Evolutionary conservation across 2,113 vertebrate species (phyloP), one percentile per base, ranked within the genome.

Genomic region (Monopterus albus): DNA sequence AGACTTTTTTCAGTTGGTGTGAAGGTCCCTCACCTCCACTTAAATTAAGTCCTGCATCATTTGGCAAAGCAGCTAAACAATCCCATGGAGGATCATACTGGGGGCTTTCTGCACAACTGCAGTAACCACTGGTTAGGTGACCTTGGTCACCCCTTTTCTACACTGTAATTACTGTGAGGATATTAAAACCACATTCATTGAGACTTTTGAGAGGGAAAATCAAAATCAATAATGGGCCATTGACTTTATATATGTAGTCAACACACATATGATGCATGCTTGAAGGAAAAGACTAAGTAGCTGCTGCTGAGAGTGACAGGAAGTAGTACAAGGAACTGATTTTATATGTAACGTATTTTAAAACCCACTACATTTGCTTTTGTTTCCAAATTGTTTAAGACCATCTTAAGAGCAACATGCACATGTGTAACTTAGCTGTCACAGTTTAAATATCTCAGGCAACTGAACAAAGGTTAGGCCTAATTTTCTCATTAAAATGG

Each of bases 401-500:
- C 25, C 2, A 36, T 60, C 82, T 70, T 61, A 62, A 56, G 57
- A 43, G 65, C 38, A 42, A n/a, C 20, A 26, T 53, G 14, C 56
- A 65, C 13, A 39, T 36, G 10, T 36, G 51, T 49, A 21, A 53
- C n/a, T 62, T 50, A 39, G 26, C 36, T 40, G 59, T 31, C 42
- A 38, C 21, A 25, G 21, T 65, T 45, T 72, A 10, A 46, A 70
- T 36, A 20, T 47, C 45, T 8, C 17, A 25, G 38, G 55, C 49
- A 28, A 65, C 31, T 42, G 33, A 29, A 60, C 51, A 76, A 65
- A 75, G 75, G 70, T 18, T 31, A 47, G 53, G 79, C 53, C 59
- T 78, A 72, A 83, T 85, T 87, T 66, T 82, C 72, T 82, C 84
- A 72, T 72, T 84, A 61, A 85, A 83, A 62, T n/a, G 1, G n/a